A percentile compares a stretch with the other conserved stretches of the same genome.
These are phyloP conservation scores for Caenorhabditis uteleia DNA, from an alignment of 2,888 invertebrate genomes.

Conservation along the genomic window DNA sequence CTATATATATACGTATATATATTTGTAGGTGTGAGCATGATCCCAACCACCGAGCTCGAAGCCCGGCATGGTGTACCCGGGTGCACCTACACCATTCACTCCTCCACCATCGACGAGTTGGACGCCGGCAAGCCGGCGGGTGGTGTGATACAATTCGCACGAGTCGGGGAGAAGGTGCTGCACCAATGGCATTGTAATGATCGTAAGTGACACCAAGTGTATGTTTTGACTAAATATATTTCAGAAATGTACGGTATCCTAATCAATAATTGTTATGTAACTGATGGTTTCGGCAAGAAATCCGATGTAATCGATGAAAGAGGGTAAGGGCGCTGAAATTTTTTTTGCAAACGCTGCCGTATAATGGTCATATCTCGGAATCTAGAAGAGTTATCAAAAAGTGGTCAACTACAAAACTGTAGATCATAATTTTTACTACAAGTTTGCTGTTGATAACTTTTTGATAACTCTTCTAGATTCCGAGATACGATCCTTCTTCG, in stretches of 20 bases:
- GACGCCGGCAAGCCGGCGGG: constrained; percentile 60
- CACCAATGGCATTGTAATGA: constrained; percentile 70
- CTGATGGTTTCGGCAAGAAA: constrained; percentile 68
- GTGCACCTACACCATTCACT: constrained; percentile 68
- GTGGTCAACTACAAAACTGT: too few species aligned
- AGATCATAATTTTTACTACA: too few species aligned
- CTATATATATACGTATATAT: too few species aligned
- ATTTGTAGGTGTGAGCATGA: constrained; percentile 69
- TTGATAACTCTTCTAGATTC: too few species aligned
- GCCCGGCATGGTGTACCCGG: constrained; percentile 69
- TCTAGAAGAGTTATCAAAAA: too few species aligned
- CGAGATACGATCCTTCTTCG: neutral
- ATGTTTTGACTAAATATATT: constrained; percentile 6
- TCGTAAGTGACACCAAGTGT: constrained; percentile 44
- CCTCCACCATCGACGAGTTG: constrained; percentile 58
- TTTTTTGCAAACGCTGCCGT: too few species aligned
- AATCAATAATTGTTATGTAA: constrained; percentile 70
- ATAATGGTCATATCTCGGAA: too few species aligned
- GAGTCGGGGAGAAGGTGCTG: constrained; percentile 68
- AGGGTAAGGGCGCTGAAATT: constrained; percentile 44
- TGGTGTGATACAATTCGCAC: constrained; percentile 66
- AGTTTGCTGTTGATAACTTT: too few species aligned
- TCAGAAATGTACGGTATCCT: constrained; percentile 70
- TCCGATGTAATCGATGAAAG: constrained; percentile 66
- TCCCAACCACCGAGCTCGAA: constrained; percentile 69